A percentile compares a stretch with the other conserved stretches of the same genome.
These are phyloP conservation scores for Chionomys nivalis DNA, from an alignment of 2,113 vertebrate genomes.

Conservation along the genomic window DNA sequence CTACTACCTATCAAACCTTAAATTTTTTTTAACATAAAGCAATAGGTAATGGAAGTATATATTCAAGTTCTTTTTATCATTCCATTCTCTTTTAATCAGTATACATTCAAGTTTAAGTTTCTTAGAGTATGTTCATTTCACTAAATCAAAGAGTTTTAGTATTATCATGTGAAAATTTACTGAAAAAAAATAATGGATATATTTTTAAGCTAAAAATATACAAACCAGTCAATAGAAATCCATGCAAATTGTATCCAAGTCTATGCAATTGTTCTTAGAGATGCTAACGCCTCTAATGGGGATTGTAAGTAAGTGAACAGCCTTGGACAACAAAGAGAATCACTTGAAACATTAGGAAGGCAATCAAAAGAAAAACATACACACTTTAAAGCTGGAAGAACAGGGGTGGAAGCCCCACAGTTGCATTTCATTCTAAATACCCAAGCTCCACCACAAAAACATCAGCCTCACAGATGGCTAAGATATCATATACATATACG, in stretches of 20 bases:
- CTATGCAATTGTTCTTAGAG: slow-evolving; percentile 5
- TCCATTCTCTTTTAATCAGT: neutral
- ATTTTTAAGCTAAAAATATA: slow-evolving; percentile 32
- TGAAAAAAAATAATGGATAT: slow-evolving; percentile 26
- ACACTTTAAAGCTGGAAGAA: neutral
- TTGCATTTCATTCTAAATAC: neutral
- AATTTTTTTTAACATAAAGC: slow-evolving; percentile 9
- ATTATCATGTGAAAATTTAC: neutral
- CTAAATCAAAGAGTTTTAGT: slow-evolving; percentile 22
- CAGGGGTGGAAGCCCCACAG: neutral
- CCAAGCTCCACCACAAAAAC: neutral
- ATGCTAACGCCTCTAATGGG: neutral
- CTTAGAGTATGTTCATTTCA: neutral
- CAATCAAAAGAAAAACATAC: neutral
- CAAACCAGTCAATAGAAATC: neutral
- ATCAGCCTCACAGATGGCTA: neutral
- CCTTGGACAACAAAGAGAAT: slow-evolving; percentile 43
- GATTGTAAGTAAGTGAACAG: slow-evolving; percentile 16
- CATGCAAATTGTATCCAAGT: slow-evolving; percentile 61
- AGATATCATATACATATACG: neutral
- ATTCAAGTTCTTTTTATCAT: slow-evolving; percentile 6
- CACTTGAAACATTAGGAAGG: slow-evolving; percentile 37
- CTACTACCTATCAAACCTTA: neutral
- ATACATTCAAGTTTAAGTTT: slow-evolving; percentile 38
- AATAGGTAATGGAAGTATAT: neutral